phyloP scores from a whole-genome alignment of 2,888 invertebrate species.

The Euspilapteryx auroguttella region DNA sequence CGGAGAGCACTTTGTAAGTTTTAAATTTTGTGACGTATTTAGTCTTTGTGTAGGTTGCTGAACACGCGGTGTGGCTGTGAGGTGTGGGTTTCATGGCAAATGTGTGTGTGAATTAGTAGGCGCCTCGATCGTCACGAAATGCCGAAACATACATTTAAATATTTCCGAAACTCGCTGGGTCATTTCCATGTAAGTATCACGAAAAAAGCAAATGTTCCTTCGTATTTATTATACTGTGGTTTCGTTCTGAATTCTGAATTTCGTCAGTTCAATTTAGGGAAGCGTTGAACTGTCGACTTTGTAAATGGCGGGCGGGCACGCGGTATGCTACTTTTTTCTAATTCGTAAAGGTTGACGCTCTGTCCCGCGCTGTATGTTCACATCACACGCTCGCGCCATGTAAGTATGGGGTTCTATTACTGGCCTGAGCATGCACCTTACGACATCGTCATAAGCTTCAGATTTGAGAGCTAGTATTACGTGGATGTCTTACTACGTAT shows the following conservation, averaged over 20 bases:
- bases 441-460: too few relatives aligned
- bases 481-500: slow-evolving; percentile 29
- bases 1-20: slow-evolving; percentile 24
- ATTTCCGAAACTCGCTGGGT: too few relatives aligned
- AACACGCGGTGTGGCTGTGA: slow-evolving; percentile 12
- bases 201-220: neutral
- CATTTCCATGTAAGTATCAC: too few relatives aligned
- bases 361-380: slow-evolving; percentile 22
- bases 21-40: slow-evolving; percentile 40
- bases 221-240: neutral
- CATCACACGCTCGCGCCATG: slow-evolving; percentile 23
- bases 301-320: too few relatives aligned
- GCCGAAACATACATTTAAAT: too few relatives aligned
- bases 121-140: slow-evolving; percentile 1
- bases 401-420: neutral
- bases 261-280: too few relatives aligned
- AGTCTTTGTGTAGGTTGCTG: slow-evolving; percentile 13
- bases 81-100: slow-evolving; percentile 17
- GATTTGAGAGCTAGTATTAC: too few relatives aligned
- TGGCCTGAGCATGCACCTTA: too few relatives aligned
- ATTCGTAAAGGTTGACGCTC: slow-evolving; percentile 58
- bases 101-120: neutral
- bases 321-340: slow-evolving; percentile 44
- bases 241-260: neutral
- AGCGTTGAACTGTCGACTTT: too few relatives aligned